Conservation (phyloP, 2,113 vertebrate species). For the Argyrosomus japonicus region DNA sequence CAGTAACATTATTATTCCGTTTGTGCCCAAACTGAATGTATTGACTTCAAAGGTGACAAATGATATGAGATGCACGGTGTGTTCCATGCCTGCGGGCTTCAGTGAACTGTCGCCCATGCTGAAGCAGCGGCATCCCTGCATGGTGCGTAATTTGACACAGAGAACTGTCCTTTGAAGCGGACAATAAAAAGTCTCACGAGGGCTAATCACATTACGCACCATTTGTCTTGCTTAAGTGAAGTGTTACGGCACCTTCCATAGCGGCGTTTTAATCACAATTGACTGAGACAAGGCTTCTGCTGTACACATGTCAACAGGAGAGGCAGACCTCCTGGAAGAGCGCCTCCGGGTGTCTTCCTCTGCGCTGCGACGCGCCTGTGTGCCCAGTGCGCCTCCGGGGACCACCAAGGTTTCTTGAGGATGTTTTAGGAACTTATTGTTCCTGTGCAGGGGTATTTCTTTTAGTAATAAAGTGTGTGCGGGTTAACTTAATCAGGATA, state of each 20-base stretch:
- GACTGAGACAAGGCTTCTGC: slow-evolving; percentile 26
- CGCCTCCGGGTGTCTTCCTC: slow-evolving; percentile 48
- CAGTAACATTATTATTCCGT: background rate
- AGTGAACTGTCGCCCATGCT: slow-evolving; percentile 27
- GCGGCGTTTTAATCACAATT: background rate
- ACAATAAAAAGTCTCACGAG: slow-evolving; percentile 78
- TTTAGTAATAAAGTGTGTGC: background rate
- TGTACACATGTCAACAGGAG: slow-evolving; percentile 32
- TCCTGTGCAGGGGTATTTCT: background rate
- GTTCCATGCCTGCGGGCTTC: background rate
- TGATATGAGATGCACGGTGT: background rate
- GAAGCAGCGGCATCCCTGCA: slow-evolving; percentile 27
- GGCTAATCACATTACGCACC: slow-evolving; percentile 79
- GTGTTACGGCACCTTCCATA: slow-evolving; percentile 68
- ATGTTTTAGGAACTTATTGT: background rate
- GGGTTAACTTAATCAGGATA: background rate
- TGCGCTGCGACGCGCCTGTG: slow-evolving; percentile 32
- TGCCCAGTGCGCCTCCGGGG: slow-evolving; percentile 36
- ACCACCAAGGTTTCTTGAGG: slow-evolving; percentile 34
- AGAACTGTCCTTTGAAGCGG: slow-evolving; percentile 70
- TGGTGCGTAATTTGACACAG: slow-evolving; percentile 71
- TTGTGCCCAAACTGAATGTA: slow-evolving; percentile 4
- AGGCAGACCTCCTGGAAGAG: slow-evolving; percentile 53
- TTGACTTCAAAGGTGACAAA: slow-evolving; percentile 34
- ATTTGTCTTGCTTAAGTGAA: slow-evolving; percentile 82